A percentile compares a stretch with the other conserved stretches of the same genome.
These are phyloP conservation scores for Colletes latitarsis DNA, from an alignment of 1,140 invertebrate genomes.

Conservation along the genomic window DNA sequence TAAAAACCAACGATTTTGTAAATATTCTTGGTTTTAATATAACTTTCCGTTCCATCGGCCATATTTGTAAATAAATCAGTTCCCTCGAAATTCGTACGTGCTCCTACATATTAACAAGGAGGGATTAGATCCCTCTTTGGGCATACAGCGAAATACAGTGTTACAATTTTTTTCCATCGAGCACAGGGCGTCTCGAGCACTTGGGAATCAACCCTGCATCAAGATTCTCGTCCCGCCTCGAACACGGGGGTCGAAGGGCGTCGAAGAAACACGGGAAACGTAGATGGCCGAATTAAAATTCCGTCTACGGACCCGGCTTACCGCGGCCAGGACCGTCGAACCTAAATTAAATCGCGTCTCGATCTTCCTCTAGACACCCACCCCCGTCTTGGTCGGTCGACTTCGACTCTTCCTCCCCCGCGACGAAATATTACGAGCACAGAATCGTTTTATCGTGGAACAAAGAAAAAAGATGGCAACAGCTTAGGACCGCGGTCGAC, in stretches of 20 bases:
- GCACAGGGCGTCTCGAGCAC: too few relatives aligned
- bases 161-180: too few relatives aligned
- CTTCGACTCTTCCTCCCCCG: background rate
- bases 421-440: conserved; percentile 3
- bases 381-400: background rate
- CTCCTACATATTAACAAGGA: too few relatives aligned
- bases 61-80: too few relatives aligned
- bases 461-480: background rate
- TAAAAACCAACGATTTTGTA: too few relatives aligned
- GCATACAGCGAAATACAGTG: too few relatives aligned
- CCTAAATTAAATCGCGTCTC: conserved; percentile 48
- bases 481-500: too few relatives aligned
- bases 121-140: too few relatives aligned
- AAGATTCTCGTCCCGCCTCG: background rate
- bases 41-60: too few relatives aligned
- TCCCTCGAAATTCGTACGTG: too few relatives aligned
- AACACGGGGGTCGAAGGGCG: background rate
- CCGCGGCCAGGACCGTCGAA: conserved; percentile 22
- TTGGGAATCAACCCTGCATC: background rate
- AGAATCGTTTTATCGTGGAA: background rate
- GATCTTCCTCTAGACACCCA: conserved; percentile 27
- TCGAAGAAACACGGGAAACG: background rate
- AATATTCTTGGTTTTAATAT: too few relatives aligned
- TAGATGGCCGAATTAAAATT: conserved; percentile 41
- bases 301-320: background rate